Conservation (phyloP, 1,140 invertebrate species). For the Patella vulgata region DNA sequence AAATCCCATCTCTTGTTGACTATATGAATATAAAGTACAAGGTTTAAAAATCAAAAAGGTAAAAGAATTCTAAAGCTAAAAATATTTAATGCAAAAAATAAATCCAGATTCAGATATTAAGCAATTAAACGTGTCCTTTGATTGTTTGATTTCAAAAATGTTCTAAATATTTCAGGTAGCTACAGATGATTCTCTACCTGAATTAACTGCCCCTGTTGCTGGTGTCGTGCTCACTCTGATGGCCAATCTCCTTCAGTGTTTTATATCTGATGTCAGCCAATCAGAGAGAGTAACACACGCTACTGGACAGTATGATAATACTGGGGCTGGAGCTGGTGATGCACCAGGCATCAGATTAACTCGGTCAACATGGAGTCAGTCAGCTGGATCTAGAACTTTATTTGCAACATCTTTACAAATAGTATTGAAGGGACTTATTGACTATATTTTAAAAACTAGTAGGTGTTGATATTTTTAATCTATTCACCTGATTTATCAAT, state of each 20-base stretch:
- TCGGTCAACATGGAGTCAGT: slow-evolving; percentile 34
- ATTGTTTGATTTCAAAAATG: no score
- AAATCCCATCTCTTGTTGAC: no score
- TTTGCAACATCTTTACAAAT: slow-evolving; percentile 68
- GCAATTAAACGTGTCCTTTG: no score
- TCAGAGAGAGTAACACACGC: slow-evolving; percentile 1
- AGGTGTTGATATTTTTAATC: slow-evolving; percentile 37
- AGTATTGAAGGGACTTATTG: slow-evolving; percentile 69
- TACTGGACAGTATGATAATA: slow-evolving; percentile 17
- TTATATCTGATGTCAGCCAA: slow-evolving; percentile 34
- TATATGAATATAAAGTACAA: no score
- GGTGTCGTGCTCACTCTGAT: slow-evolving; percentile 65
- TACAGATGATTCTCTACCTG: slow-evolving; percentile 61
- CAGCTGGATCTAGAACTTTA: slow-evolving; percentile 50
- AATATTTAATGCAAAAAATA: no score
- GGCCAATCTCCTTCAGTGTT: slow-evolving; percentile 65
- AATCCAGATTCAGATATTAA: no score
- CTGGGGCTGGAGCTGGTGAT: not conserved
- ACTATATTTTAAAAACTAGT: slow-evolving; percentile 70
- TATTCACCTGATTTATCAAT: no score
- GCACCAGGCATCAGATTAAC: slow-evolving; percentile 3
- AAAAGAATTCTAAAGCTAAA: no score
- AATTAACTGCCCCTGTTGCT: slow-evolving; percentile 62
- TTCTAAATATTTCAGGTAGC: slow-evolving; percentile 64
- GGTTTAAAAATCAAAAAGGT: no score